These are phyloP conservation scores for Eupithecia abbreviata DNA, from an alignment of 2,888 invertebrate genomes.

Conservation along the genomic window DNA sequence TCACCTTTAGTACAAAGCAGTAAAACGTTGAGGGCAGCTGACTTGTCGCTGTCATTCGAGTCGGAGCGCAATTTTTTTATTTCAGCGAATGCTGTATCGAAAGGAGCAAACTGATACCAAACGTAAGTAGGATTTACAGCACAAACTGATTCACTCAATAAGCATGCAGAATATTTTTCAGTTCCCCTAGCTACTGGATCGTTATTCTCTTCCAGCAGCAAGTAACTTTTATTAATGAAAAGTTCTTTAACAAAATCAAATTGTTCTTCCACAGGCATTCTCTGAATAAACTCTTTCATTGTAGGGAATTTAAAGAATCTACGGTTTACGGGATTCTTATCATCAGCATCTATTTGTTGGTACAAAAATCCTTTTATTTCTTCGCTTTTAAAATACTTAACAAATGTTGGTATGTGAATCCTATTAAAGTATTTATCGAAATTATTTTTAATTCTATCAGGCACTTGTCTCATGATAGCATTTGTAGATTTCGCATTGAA, in stretches of 20 bases:
- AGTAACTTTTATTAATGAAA: constrained; percentile 57
- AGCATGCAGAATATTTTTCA: constrained; percentile 46
- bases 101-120: constrained; percentile 67
- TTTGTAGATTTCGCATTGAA: constrained; percentile 61
- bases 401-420: constrained; percentile 63
- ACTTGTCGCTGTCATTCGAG: constrained; percentile 46
- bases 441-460: constrained; percentile 56
- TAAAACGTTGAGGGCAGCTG: constrained; percentile 56
- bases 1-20: constrained; percentile 53
- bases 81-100: constrained; percentile 61
- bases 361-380: constrained; percentile 60
- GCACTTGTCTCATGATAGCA: constrained; percentile 60
- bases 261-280: constrained; percentile 58
- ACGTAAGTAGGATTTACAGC: constrained; percentile 45
- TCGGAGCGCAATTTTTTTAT: constrained; percentile 53
- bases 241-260: constrained; percentile 61
- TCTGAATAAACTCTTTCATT: constrained; percentile 54
- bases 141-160: constrained; percentile 41
- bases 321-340: constrained; percentile 25
- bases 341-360: constrained; percentile 45
- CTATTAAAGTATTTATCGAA: constrained; percentile 54
- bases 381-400: constrained; percentile 57
- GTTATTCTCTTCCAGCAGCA: constrained; percentile 41
- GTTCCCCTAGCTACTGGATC: constrained; percentile 35
- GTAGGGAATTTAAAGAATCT: constrained; percentile 44